Evolutionary conservation across 2,888 invertebrate species (phyloP), one percentile per base, ranked within the genome.

Genomic region (Cosmia trapezina): DNA sequence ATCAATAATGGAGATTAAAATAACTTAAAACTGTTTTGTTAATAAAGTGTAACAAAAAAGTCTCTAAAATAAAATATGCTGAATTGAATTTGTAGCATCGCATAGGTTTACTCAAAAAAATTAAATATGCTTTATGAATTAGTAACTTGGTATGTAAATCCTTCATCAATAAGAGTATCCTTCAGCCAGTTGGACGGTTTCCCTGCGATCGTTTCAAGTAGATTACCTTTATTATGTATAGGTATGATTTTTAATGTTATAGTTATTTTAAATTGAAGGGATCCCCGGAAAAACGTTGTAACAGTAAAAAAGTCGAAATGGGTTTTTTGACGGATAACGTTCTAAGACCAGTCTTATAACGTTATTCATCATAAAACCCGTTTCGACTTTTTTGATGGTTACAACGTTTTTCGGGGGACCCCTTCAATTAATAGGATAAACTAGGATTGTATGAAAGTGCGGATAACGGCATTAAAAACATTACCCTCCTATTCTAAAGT

Each of bases 121-220:
- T 71, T 17, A 59, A 60, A 76, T 47, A n/a, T n/a, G 12, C 22
- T 62, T 28, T 19, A 5, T 41, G 11, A 6, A n/a, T n/a, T n/a
- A 33, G 28, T 60, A 47, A 33, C 28, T 37, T 41, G 19, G 41
- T 22, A 53, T 51, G 9, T 64, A 51, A 51, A 53, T 66, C 5
- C 22, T 41, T 67, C 33, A 74, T 60, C 49, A 60, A 60, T 67
- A 60, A 76, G 14, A 47, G 17, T 51, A 66, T 60, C 60, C 43
- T 68, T 61, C 19, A 22, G 47, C 19, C 60, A 49, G 22, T 49
- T 68, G 22, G 7, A 68, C 49, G n/a, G 22, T 17, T 60, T 54
- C 22, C 53, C 43, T 17, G 22, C 41, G 19, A 67, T 19, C 41
- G 22, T 67, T 74, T 49, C 41, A 74, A 76, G 41, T 53, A 47